Conservation (phyloP, 2,797 vertebrate genomes). For the Triplophysa bombifrons region DNA sequence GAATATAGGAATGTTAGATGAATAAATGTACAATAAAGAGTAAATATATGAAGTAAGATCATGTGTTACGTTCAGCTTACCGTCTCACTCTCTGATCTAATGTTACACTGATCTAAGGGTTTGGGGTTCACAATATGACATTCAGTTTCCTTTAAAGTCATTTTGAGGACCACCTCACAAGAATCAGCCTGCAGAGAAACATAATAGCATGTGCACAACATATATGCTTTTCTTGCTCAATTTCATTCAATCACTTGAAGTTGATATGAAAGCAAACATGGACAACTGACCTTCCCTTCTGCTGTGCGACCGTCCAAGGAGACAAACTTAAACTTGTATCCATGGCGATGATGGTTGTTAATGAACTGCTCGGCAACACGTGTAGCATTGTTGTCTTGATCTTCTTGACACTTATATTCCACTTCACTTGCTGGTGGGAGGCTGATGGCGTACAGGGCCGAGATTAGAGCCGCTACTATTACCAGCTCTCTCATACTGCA, state of each 20-base stretch:
- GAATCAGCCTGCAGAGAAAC: conserved; percentile 44
- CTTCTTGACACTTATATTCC: conserved; percentile 42
- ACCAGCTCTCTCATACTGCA: conserved; percentile 59
- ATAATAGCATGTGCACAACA: background rate
- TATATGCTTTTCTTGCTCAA: background rate
- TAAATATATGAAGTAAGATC: background rate
- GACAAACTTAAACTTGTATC: conserved; percentile 66
- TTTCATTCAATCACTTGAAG: background rate
- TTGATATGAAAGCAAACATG: background rate
- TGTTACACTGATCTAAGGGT: conserved; percentile 55
- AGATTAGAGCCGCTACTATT: conserved; percentile 48
- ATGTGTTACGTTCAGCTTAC: conserved; percentile 33
- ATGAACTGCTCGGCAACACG: conserved; percentile 55
- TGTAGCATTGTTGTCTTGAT: background rate
- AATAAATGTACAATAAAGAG: background rate
- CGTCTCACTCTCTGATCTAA: rapidly evolving
- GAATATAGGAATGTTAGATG: background rate
- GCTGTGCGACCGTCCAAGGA: background rate
- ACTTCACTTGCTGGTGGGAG: background rate
- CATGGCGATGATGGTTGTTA: conserved; percentile 59
- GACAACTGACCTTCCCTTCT: conserved; percentile 46
- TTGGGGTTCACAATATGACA: conserved; percentile 61
- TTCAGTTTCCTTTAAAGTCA: conserved; percentile 61
- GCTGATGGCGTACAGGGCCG: conserved; percentile 26
- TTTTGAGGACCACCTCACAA: conserved; percentile 49